Evolutionary conservation across 2,888 invertebrate genomes (phyloP).

Genomic region (Drosophila paracracens): DNA sequence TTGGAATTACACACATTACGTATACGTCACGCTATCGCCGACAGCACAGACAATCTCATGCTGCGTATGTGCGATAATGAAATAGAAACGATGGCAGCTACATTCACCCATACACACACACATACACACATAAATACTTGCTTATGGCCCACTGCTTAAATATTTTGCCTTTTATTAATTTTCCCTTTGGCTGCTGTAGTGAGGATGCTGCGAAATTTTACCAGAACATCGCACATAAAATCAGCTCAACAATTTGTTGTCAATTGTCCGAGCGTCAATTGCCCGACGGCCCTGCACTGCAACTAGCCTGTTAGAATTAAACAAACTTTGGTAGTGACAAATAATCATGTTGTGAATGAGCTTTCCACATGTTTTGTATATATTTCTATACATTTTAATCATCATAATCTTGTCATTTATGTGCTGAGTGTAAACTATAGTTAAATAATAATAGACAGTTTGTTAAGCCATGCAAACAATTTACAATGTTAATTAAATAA

Average conservation of each 20-base stretch:
- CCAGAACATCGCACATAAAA: constrained; percentile 30
- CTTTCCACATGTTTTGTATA: background rate
- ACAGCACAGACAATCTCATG: constrained; percentile 40
- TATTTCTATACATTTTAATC: background rate
- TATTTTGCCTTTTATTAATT: constrained; percentile 72
- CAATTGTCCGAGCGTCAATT: constrained; percentile 29
- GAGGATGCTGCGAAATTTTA: constrained; percentile 21
- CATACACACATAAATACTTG: constrained; percentile 1
- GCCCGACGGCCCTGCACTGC: constrained; percentile 1
- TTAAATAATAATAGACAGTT: no score
- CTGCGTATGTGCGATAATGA: constrained; percentile 34
- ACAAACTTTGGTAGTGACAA: constrained; percentile 56
- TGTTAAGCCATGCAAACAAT: background rate
- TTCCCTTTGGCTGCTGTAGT: constrained; percentile 28
- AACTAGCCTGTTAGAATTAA: constrained; percentile 4
- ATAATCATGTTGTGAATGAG: constrained; percentile 41
- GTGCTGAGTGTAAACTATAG: background rate
- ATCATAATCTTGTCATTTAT: background rate
- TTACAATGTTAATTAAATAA: background rate
- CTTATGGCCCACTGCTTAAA: constrained; percentile 50
- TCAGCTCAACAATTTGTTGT: constrained; percentile 68
- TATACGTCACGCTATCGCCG: constrained; percentile 61
- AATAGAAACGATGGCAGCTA: constrained; percentile 24
- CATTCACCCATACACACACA: constrained; percentile 5
- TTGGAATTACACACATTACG: constrained; percentile 47